phyloP scores from a whole-genome alignment of 2,888 invertebrate species.

The Syrista parreyssii region DNA sequence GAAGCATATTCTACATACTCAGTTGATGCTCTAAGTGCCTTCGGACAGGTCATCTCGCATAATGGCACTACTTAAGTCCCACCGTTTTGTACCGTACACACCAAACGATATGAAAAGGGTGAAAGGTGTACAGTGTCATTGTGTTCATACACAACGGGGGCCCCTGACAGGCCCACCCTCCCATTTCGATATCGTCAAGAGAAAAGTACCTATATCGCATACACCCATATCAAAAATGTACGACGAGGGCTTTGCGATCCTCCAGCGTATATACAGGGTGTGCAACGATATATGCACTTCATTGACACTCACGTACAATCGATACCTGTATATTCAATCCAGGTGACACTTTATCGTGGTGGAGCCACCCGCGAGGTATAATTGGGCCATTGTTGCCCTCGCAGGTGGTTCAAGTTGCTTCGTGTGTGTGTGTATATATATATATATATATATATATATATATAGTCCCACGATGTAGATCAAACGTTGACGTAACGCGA shows the following conservation, averaged over 20 bases:
- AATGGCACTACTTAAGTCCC: constrained; percentile 42
- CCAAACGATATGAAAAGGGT: too few relatives aligned
- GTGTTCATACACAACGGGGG: not conserved
- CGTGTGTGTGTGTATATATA: too few relatives aligned
- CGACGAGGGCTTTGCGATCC: too few relatives aligned
- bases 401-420: constrained; percentile 34
- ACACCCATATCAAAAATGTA: too few relatives aligned
- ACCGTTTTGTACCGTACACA: too few relatives aligned
- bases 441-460: too few relatives aligned
- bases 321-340: constrained; percentile 31
- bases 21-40: constrained; percentile 28
- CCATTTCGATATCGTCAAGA: not conserved
- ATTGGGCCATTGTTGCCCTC: constrained; percentile 56
- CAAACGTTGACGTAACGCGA: constrained; percentile 12
- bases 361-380: constrained; percentile 41
- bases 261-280: too few relatives aligned
- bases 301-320: not conserved
- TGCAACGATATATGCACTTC: too few relatives aligned
- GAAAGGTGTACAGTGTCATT: too few relatives aligned
- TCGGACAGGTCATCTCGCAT: constrained; percentile 27
- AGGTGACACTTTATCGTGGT: constrained; percentile 49
- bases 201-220: too few relatives aligned
- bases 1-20: too few relatives aligned
- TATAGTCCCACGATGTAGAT: constrained; percentile 7
- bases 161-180: not conserved